phyloP scores from a whole-genome alignment of 2,113 vertebrate genomes.

The Aepyceros melampus region DNA sequence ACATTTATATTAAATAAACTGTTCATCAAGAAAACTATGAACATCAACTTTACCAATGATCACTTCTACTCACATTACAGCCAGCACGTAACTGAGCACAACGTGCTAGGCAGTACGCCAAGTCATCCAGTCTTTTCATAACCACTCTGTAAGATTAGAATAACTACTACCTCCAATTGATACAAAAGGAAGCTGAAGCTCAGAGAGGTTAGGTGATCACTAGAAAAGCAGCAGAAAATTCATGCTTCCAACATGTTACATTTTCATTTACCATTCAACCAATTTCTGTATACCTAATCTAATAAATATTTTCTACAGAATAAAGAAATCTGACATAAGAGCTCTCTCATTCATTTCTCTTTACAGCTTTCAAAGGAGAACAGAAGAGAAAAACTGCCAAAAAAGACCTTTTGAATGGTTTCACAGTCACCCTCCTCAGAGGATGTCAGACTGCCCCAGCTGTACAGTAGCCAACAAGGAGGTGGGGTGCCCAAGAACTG shows the following conservation, averaged over 20 bases:
- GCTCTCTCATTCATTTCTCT: background rate
- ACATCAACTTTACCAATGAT: background rate
- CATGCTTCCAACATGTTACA: background rate
- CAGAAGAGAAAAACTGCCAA: background rate
- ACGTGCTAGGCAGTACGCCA: background rate
- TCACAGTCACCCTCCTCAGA: background rate
- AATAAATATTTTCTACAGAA: background rate
- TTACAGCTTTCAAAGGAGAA: background rate
- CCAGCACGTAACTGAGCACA: background rate
- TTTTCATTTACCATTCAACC: background rate
- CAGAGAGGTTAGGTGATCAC: background rate
- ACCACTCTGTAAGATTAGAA: background rate
- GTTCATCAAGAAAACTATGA: background rate
- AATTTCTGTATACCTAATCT: background rate
- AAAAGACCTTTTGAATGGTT: background rate
- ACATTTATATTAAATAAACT: background rate
- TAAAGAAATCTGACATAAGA: background rate
- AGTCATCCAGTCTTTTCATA: background rate
- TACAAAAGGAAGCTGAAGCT: background rate
- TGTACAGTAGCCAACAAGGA: background rate
- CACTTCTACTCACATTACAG: background rate
- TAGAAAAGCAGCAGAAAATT: slow-evolving; percentile 4
- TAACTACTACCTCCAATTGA: background rate
- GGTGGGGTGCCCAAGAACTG: background rate
- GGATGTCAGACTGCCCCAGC: background rate